These are phyloP conservation scores for Macroramphosus scolopax DNA, from an alignment of 2,797 vertebrate species.

Conservation along the genomic window DNA sequence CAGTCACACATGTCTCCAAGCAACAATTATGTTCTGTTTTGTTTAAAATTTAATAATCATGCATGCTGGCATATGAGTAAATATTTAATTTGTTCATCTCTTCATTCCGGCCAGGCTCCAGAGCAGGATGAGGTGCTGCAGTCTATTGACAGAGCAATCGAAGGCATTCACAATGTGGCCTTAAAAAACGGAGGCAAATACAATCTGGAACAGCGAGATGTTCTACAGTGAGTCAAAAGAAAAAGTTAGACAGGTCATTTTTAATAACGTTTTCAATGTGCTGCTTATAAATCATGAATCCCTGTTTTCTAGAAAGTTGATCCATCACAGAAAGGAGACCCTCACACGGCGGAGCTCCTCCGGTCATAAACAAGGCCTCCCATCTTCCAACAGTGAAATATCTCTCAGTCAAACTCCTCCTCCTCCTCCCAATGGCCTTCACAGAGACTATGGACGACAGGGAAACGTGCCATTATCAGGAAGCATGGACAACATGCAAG, in stretches of 20 bases:
- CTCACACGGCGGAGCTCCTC: conserved; percentile 86
- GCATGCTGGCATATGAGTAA: conserved; percentile 35
- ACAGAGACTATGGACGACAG: conserved; percentile 82
- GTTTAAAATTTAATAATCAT: conserved; percentile 52
- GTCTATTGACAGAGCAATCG: conserved; percentile 96
- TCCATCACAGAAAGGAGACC: conserved; percentile 96
- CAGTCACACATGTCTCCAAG: conserved; percentile 41
- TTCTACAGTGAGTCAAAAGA: conserved; percentile 88
- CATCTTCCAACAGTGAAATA: conserved; percentile 87
- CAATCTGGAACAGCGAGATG: conserved; percentile 96
- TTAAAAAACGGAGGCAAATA: conserved; percentile 97
- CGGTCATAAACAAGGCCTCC: conserved; percentile 77
- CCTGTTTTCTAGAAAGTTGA: conserved; percentile 84
- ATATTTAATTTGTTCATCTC: conserved; percentile 43
- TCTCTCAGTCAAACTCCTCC: conserved; percentile 81
- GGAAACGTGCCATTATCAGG: conserved; percentile 84
- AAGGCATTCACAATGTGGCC: conserved; percentile 95
- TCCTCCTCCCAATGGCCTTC: conserved; percentile 85
- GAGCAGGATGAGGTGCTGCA: conserved; percentile 96
- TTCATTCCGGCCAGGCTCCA: conserved; percentile 60
- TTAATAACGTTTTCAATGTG: too few species aligned
- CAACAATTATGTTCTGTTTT: conserved; percentile 26
- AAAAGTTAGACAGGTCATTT: too few species aligned
- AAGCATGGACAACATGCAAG: conserved; percentile 77
- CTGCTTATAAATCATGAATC: not conserved